Base-by-base conservation (phyloP, 2,888 invertebrate genomes). In the Cephus pygmeus region DNA sequence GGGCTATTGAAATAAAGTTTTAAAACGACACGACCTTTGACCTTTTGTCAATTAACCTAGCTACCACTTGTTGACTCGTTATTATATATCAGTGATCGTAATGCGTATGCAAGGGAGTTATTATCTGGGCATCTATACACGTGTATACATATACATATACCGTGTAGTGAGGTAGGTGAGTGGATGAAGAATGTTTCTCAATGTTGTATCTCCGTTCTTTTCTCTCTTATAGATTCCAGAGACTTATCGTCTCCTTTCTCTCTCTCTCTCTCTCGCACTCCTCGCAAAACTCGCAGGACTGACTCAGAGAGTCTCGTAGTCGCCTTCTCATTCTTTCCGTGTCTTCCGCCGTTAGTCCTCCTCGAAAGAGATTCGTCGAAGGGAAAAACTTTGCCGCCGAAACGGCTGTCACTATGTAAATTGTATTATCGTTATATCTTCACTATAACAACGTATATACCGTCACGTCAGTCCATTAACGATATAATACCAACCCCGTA, bases 231-330 rank as follows among this genome's bases (percentile, higher is more conserved):
- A 6, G 23, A 56, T 56, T 23, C 23, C 40, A 56, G 40, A 23
- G 40, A 23, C 73, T 79, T 69, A 31, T 11, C n/a, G 30, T 71
- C 69, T 73, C 73, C n/a, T 69, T 33, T 73, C 35, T 73, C 34
- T 75, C 75, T 75, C 73, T 12, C 40, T n/a, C 56, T 75, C 56
- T 3, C 69, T 76, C 40, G 34, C 81, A 56, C 40, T 56, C 71
- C 79, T 78, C 73, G 77, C 76, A 77, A 75, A 75, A 76, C 78
- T 82, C 78, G 76, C 79, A 30, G n/a, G 11, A 11, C 31, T 15
- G 34, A 73, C 15, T 30, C 34, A 23, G 73, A 34, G 71, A 56
- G 75, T 56, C 23, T 23, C 40, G 4, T 6, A 56, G 23, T 9
- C 40, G 23, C 9, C 40, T 56, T 56, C 40, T 56, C 40, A 56